phyloP scores from a whole-genome alignment of 2,888 invertebrate species.

The Allacma fusca region DNA sequence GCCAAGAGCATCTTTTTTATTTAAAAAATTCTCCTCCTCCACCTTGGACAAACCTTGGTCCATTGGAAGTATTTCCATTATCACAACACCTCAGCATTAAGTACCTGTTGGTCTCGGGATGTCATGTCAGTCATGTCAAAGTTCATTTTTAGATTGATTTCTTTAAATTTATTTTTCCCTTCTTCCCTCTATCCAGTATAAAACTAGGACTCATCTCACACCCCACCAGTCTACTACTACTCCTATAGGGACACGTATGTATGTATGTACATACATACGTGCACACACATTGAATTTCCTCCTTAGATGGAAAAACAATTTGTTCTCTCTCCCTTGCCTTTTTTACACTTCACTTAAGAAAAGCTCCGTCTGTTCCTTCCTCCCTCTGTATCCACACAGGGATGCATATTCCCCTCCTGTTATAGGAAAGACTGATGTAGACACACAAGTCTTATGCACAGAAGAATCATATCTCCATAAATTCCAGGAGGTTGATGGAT shows the following conservation, averaged over 20 bases:
- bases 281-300: conserved; percentile 20
- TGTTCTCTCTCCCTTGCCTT: neutral
- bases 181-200: neutral
- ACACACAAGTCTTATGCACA: too few species aligned
- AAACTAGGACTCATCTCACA: neutral
- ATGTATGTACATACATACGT: too few species aligned
- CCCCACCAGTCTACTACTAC: neutral
- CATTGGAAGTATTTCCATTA: conserved; percentile 1
- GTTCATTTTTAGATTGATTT: conserved; percentile 36
- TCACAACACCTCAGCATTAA: conserved; percentile 16
- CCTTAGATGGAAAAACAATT: conserved; percentile 17
- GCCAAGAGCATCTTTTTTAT: neutral
- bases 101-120: conserved; percentile 29
- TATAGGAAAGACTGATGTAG: too few species aligned
- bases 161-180: conserved; percentile 2
- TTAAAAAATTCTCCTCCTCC: neutral
- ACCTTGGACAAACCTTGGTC: neutral
- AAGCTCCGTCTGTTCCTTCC: neutral
- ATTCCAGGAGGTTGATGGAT: too few species aligned
- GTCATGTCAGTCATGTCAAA: conserved; percentile 36
- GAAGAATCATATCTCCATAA: too few species aligned
- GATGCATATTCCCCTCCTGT: too few species aligned
- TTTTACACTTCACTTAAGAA: neutral
- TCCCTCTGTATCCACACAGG: too few species aligned
- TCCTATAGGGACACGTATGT: neutral